Conservation (phyloP, 23 tunicate genomes). For the Oikopleura dioica region DNA sequence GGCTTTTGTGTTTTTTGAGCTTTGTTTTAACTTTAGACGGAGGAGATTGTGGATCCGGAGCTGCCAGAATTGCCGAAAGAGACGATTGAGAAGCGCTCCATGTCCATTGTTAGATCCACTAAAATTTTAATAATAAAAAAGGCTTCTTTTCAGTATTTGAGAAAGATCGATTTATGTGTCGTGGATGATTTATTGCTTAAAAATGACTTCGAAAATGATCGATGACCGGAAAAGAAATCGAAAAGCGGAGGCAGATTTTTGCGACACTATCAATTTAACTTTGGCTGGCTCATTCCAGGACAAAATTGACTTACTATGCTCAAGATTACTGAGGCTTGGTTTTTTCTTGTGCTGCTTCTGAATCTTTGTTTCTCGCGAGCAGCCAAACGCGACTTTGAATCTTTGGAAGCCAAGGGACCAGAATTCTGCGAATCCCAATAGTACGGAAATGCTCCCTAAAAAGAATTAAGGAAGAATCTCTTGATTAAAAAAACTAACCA, state of each 20-base stretch:
- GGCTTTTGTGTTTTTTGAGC: too few relatives aligned
- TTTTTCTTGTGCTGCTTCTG: conserved; percentile 26
- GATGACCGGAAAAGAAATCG: too few relatives aligned
- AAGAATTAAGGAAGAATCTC: too few relatives aligned
- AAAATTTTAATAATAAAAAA: too few relatives aligned
- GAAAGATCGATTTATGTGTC: too few relatives aligned
- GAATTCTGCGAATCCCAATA: conserved; percentile 53
- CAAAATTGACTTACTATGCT: neutral
- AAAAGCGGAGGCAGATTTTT: too few relatives aligned
- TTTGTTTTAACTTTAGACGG: too few relatives aligned
- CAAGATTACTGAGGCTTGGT: neutral
- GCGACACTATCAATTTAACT: too few relatives aligned
- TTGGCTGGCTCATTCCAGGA: too few relatives aligned
- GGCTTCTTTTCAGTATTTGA: too few relatives aligned
- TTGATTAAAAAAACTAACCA: conserved; percentile 6
- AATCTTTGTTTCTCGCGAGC: conserved; percentile 29
- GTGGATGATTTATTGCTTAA: too few relatives aligned
- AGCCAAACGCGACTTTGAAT: conserved; percentile 30
- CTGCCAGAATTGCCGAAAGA: neutral
- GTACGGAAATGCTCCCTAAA: conserved; percentile 39
- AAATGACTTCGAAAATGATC: too few relatives aligned
- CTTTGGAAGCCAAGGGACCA: conserved; percentile 48
- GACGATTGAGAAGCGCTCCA: neutral
- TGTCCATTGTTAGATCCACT: neutral
- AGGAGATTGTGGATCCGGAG: neutral